Conservation (phyloP, 1,140 invertebrate genomes). For the Cherax destructor region DNA sequence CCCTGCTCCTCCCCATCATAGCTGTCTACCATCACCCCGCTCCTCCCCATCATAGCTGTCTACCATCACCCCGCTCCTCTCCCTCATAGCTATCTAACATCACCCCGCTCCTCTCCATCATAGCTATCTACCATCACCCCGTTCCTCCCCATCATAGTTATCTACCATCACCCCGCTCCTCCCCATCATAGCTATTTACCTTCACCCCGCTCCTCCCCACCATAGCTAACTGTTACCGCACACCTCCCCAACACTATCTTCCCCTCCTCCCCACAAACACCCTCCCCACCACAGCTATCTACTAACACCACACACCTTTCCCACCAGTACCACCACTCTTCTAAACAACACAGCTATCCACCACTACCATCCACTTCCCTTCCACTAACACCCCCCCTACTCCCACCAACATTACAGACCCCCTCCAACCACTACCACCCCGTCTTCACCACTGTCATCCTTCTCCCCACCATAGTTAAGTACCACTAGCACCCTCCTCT, state of each 20-base stretch:
- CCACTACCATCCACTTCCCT: background rate
- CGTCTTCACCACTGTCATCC: background rate
- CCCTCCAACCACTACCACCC: background rate
- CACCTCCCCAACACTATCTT: background rate
- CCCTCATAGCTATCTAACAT: background rate
- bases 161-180: too few relatives aligned
- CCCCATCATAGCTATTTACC: too few relatives aligned
- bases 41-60: too few relatives aligned
- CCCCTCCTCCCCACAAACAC: background rate
- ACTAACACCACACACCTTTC: background rate
- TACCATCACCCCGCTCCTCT: too few relatives aligned
- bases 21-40: too few relatives aligned
- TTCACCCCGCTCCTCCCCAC: too few relatives aligned
- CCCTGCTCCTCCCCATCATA: too few relatives aligned
- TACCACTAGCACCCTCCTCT: too few relatives aligned
- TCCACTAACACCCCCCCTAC: background rate
- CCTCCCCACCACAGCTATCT: background rate
- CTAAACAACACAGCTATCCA: background rate
- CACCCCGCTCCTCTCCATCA: background rate
- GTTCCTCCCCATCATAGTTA: background rate
- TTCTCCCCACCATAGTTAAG: background rate
- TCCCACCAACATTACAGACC: background rate
- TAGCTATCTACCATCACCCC: background rate
- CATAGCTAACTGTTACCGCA: background rate
- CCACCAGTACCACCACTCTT: background rate